These are phyloP conservation scores for Olivierus martensii DNA, from an alignment of 1,140 invertebrate genomes.

Conservation along the genomic window DNA sequence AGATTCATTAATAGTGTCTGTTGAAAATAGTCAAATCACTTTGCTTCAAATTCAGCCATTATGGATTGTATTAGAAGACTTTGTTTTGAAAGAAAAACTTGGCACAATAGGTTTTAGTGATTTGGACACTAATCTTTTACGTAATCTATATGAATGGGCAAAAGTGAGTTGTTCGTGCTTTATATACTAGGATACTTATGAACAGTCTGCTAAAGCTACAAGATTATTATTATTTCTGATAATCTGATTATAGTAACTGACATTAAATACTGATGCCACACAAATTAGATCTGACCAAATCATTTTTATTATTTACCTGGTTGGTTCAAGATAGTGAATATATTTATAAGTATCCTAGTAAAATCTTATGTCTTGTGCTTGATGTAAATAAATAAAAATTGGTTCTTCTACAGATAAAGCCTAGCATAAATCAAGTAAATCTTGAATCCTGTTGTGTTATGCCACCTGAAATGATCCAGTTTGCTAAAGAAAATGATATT, in stretches of 20 bases:
- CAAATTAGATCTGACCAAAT: no score
- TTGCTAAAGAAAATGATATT: slow-evolving; percentile 78
- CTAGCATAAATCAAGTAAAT: slow-evolving; percentile 88
- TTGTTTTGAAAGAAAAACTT: slow-evolving; percentile 47
- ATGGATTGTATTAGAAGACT: slow-evolving; percentile 56
- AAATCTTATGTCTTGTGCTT: slow-evolving; percentile 4
- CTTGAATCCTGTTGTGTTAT: slow-evolving; percentile 90
- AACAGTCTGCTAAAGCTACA: no score
- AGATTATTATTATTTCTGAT: no score
- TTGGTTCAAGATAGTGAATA: slow-evolving; percentile 1
- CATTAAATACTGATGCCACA: no score
- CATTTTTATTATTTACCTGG: no score
- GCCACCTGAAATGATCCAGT: slow-evolving; percentile 71
- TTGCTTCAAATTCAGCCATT: slow-evolving; percentile 49
- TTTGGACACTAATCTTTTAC: slow-evolving; percentile 63
- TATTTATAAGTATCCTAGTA: not conserved
- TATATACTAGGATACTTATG: no score
- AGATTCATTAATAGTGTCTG: slow-evolving; percentile 59
- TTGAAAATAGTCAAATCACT: slow-evolving; percentile 37
- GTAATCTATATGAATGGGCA: slow-evolving; percentile 60
- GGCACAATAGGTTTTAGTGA: slow-evolving; percentile 73
- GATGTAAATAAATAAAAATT: not conserved
- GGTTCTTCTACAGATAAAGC: slow-evolving; percentile 47
- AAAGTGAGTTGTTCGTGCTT: slow-evolving; percentile 43
- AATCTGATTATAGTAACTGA: no score